Base-by-base conservation (phyloP, 2,888 invertebrate species). In the Drosophila fungiperda region DNA sequence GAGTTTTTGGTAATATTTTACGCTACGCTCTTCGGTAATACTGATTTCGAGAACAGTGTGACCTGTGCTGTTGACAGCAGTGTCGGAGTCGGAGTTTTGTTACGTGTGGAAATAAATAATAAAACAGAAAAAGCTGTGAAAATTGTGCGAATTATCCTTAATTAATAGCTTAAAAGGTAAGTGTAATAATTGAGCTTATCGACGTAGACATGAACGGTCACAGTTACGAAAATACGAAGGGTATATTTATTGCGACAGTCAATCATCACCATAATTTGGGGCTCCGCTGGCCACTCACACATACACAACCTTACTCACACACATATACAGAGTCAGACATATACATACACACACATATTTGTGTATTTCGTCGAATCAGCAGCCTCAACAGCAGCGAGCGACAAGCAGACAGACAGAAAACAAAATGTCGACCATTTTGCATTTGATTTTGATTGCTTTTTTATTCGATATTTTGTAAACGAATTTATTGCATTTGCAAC, bases 391-490 rank as follows among this genome's bases (percentile, higher is more conserved):
- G 61, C 76, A 87, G 82, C 81, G 81, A 87, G 76, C 71, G 66
- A 67, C 59, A 68, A 42, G 64, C 60, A 63, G 70, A 82, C 79
- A 75, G 82, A 82, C 80, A 78, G 85, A 87, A 90, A 89, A 89
- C 89, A 89, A 89, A 89, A 89, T 89, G 89, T 89, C 89, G 89
- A 89, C 89, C 89, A 74, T 83, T 45, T 90, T 79, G 75, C 76
- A 75, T 80, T 83, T 80, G 45, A 45, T 45, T 74, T 78, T 68
- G 62, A 73, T 73, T 72, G 69, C 54, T 69, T 71, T 45, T 84
- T 77, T 80, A 55, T 53, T 36, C 33, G 54, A 60, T 53, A 38
- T 50, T 81, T 50, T 57, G 33, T 45, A 68, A 59, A 53, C 57
- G 50, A 40, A 42, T 58, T 60, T 50, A 71, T 59, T 61, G 49